phyloP scores from a whole-genome alignment of 2,113 vertebrate genomes.

The Osmerus eperlanus region DNA sequence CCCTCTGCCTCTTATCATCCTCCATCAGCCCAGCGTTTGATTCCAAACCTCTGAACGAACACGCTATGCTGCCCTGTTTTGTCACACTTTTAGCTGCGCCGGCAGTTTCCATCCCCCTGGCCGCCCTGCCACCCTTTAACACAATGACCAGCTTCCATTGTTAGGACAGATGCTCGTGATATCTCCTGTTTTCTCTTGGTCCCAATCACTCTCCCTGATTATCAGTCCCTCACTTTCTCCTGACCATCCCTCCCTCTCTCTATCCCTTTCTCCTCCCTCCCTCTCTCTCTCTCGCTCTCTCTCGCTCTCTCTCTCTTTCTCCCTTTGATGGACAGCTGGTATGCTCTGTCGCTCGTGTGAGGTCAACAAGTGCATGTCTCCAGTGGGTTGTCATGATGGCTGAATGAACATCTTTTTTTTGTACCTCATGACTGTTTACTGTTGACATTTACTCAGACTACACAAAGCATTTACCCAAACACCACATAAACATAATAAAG shows the following conservation, averaged over 20 bases:
- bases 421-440: conserved; percentile 18
- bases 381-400: conserved; percentile 9
- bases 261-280: not conserved
- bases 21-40: not conserved
- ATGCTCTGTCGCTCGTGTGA: conserved; percentile 34
- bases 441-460: not conserved
- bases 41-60: not conserved
- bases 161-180: conserved; percentile 12
- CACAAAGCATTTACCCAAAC: not conserved
- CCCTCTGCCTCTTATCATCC: conserved; percentile 19
- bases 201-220: not conserved
- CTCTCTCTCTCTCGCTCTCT: conserved; percentile 5
- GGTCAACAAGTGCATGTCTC: conserved; percentile 49
- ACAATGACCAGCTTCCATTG: conserved; percentile 18
- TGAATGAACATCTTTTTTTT: conserved; percentile 4
- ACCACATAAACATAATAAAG: not conserved
- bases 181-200: not conserved
- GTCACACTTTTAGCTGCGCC: not conserved
- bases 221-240: not conserved
- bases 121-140: conserved; percentile 6
- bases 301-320: not conserved
- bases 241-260: not conserved
- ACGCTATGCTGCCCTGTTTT: not conserved
- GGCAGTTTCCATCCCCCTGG: conserved; percentile 12
- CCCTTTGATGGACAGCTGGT: conserved; percentile 48